Evolutionary conservation across 2,888 invertebrate species (phyloP).

Genomic region (Noctua comes): DNA sequence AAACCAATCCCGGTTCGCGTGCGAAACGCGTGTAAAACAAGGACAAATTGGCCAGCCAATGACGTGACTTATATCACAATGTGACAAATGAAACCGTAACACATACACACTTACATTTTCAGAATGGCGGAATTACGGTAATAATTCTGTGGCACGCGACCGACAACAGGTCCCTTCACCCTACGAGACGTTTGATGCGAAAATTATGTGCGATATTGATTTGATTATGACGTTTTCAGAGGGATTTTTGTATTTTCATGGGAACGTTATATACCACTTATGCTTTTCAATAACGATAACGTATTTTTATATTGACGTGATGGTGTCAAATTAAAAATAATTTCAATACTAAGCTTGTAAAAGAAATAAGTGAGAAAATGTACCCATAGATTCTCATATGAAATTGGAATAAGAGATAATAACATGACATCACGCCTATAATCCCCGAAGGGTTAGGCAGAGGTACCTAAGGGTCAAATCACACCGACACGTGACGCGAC

Average conservation of each 20-base stretch:
- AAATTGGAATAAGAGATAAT: background rate
- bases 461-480: too few relatives aligned
- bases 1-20: conserved; percentile 47
- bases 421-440: too few relatives aligned
- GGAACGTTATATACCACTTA: background rate
- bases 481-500: too few relatives aligned
- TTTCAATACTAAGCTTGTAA: background rate
- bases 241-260: background rate
- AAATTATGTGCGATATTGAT: conserved; percentile 11
- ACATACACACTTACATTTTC: conserved; percentile 43
- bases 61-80: conserved; percentile 43
- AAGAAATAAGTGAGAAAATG: too few relatives aligned
- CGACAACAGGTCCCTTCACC: conserved; percentile 59
- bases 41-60: conserved; percentile 49
- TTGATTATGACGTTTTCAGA: background rate
- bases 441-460: too few relatives aligned
- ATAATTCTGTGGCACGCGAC: conserved; percentile 59
- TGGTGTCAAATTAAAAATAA: background rate
- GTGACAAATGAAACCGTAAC: conserved; percentile 56
- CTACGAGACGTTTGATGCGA: conserved; percentile 29
- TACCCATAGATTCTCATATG: background rate
- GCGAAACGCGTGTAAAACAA: conserved; percentile 17
- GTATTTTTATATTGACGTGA: background rate
- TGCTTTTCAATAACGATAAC: background rate
- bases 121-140: conserved; percentile 51